Percentiles rank a stretch among this genome's conserved stretches.
Conservation (phyloP, 1,140 invertebrate genomes). For the Eriosoma lanigerum region DNA sequence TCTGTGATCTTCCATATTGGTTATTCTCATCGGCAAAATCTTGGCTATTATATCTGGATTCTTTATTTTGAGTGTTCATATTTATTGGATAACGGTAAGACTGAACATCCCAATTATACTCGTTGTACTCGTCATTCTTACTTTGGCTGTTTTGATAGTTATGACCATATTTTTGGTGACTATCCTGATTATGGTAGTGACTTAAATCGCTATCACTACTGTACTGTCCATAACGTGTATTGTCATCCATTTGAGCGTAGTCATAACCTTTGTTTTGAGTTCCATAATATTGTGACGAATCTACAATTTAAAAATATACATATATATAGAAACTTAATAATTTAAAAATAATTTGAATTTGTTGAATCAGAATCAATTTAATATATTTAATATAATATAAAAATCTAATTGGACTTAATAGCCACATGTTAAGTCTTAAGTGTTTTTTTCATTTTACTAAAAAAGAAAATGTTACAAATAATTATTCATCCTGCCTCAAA, state of each 20-base stretch:
- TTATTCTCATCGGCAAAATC: neutral
- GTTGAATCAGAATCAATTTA: too few species aligned
- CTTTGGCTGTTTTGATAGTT: neutral
- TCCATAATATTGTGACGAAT: neutral
- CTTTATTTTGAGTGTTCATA: neutral
- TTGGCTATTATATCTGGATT: neutral
- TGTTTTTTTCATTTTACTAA: too few species aligned
- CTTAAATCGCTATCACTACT: too few species aligned
- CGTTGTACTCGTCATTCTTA: neutral
- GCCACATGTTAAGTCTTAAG: too few species aligned
- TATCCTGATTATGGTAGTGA: neutral
- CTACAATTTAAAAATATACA: neutral
- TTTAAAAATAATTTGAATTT: too few species aligned
- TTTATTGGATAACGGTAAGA: neutral
- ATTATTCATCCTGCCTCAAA: too few species aligned
- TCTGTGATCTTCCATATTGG: neutral
- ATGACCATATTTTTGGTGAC: neutral
- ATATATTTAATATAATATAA: too few species aligned
- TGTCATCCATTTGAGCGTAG: neutral
- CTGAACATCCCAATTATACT: conserved; percentile 1
- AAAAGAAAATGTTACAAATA: too few species aligned
- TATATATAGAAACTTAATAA: too few species aligned
- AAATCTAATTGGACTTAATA: too few species aligned
- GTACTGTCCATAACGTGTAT: neutral
- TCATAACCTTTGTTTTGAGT: neutral